phyloP scores from a whole-genome alignment of 30 jellyfish, hydroid and myxozoan genomes.

The Calvadosia cruxmelitensis region DNA sequence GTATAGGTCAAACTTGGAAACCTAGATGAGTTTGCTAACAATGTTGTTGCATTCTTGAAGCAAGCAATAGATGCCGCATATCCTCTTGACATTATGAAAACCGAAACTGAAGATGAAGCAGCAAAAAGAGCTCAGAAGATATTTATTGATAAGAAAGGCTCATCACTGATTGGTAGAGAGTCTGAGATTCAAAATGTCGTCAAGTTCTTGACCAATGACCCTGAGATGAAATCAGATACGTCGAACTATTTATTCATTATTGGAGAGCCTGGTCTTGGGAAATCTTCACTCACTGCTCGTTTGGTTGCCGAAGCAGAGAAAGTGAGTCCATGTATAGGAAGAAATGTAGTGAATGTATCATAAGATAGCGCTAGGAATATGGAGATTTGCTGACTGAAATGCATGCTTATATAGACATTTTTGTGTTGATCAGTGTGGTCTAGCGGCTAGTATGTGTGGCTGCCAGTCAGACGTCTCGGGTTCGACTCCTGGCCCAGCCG shows the following conservation, averaged over 20 bases:
- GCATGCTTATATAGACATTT: no score
- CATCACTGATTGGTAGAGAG: slow-evolving; percentile 60
- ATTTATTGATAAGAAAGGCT: slow-evolving; percentile 55
- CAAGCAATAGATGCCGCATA: slow-evolving; percentile 21
- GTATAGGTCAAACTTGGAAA: slow-evolving; percentile 21
- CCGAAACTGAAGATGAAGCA: slow-evolving; percentile 12
- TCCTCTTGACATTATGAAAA: slow-evolving; percentile 14
- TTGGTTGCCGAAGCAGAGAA: slow-evolving; percentile 14
- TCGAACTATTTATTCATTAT: slow-evolving; percentile 28
- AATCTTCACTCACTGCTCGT: slow-evolving; percentile 64
- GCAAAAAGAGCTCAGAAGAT: slow-evolving; percentile 28
- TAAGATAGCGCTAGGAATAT: no score
- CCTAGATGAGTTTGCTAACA: slow-evolving; percentile 48
- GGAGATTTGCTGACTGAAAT: no score
- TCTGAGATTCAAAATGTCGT: slow-evolving; percentile 20
- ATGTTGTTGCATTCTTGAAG: slow-evolving; percentile 37
- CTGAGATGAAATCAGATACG: not conserved
- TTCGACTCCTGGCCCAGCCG: no score
- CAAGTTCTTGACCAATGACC: slow-evolving; percentile 8
- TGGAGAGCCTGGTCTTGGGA: slow-evolving; percentile 77
- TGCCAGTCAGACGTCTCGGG: no score
- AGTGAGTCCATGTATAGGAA: no score
- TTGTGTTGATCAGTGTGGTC: no score
- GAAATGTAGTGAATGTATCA: no score
- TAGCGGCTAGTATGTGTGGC: no score